These are phyloP conservation scores for Lerema accius DNA, from an alignment of 1,140 invertebrate genomes.

Conservation along the genomic window DNA sequence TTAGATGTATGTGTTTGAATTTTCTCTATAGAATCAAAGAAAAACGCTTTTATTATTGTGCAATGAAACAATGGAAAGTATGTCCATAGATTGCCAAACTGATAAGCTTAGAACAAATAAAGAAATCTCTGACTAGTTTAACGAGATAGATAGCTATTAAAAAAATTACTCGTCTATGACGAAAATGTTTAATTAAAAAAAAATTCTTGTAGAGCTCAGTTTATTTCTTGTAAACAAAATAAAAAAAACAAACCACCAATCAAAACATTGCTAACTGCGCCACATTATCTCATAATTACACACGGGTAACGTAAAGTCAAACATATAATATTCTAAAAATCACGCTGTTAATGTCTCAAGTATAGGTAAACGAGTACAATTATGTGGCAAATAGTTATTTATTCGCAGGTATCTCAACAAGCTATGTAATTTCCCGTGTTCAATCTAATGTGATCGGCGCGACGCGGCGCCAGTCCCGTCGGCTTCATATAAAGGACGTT, in stretches of 20 bases:
- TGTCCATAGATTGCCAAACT: too few species aligned
- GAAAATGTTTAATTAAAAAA: too few species aligned
- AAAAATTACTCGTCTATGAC: too few species aligned
- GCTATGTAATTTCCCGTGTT: constrained; percentile 74
- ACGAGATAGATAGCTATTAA: too few species aligned
- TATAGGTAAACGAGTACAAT: constrained; percentile 63
- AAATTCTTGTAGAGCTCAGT: too few species aligned
- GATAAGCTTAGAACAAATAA: too few species aligned
- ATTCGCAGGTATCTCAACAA: constrained; percentile 67
- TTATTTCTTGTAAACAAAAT: too few species aligned
- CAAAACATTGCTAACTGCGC: constrained; percentile 2
- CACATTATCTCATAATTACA: constrained; percentile 21
- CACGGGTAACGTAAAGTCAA: constrained; percentile 21
- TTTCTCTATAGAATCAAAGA: too few species aligned
- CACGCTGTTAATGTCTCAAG: constrained; percentile 44
- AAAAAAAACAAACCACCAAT: not conserved
- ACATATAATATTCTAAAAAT: constrained; percentile 35
- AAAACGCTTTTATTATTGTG: too few species aligned
- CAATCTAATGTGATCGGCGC: constrained; percentile 68
- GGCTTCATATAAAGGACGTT: constrained; percentile 69
- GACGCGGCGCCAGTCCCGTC: constrained; percentile 68
- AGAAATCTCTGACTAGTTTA: too few species aligned
- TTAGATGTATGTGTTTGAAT: not conserved
- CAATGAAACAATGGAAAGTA: too few species aligned
- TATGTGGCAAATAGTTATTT: constrained; percentile 70